Evolutionary conservation across 2,888 invertebrate genomes (phyloP), one percentile per base, ranked within the genome.

Genomic region (Harpalus rubripes): DNA sequence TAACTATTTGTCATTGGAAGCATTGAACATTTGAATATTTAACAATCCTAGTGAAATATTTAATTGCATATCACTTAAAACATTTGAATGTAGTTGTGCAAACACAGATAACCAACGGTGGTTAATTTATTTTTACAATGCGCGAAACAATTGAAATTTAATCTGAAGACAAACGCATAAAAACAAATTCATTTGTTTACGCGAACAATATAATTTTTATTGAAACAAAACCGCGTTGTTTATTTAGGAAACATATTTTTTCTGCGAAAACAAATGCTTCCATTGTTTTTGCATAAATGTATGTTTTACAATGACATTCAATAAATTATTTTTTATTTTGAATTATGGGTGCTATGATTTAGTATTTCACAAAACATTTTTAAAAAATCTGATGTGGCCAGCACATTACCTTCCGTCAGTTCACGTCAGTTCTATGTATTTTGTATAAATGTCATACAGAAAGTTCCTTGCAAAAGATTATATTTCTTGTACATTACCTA

Each of bases 141-240:
- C 59, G 15, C 18, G 16, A 61, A 61, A 61, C 59, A 61, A 63
- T 63, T 18, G 63, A 22, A 63, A 32, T 63, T 63, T 63, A 63
- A 63, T 63, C 63, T 63, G 26, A 63, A 61, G 59, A 61, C 16
- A 61, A 61, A 61, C 18, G 63, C 16, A 63, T 26, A 63, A 63
- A 63, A 63, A 63, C 63, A 63, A 59, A 63, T 26, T 63, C 63
- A 63, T 63, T 63, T 63, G 26, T 63, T 63, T 63, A 63, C 63
- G 22, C 26, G 63, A 12, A 63, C 63, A 63, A 63, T 63, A 12
- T 63, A 63, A 63, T 63, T 63, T 63, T 63, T 63, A 63, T 26
- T 63, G 63, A 26, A 63, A 63, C 26, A 63, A 63, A 26, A 26
- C 59, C 59, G 15, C 0, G 59, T 16, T 61, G 59, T 61, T 61